These are phyloP conservation scores for Rhabdophis nuchalis DNA, from an alignment of 2,797 vertebrate species.

Conservation along the genomic window DNA sequence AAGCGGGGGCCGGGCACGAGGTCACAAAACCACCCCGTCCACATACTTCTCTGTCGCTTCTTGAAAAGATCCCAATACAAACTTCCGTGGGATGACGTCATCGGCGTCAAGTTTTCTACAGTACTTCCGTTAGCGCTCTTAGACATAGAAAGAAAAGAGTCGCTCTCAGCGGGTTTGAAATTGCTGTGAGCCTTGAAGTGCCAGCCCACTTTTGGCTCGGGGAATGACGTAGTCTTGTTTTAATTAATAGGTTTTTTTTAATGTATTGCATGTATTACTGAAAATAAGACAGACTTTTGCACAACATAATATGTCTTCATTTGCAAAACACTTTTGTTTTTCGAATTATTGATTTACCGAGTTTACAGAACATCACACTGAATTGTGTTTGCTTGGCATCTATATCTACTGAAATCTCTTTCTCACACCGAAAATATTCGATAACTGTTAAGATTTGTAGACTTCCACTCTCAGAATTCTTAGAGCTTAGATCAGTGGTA, in stretches of 20 bases:
- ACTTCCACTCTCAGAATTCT: not conserved
- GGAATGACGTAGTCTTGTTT: not conserved
- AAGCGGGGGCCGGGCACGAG: not conserved
- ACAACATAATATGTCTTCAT: not conserved
- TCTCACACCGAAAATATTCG: not conserved
- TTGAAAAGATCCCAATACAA: not conserved
- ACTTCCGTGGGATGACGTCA: not conserved
- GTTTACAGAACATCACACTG: not conserved
- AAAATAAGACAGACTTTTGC: not conserved
- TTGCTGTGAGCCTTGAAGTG: not conserved
- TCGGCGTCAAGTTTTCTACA: not conserved
- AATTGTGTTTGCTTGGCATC: not conserved
- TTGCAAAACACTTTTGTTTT: not conserved
- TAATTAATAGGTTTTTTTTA: not conserved
- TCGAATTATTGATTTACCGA: not conserved
- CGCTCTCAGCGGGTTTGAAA: not conserved
- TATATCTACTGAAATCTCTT: not conserved
- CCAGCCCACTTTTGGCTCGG: not conserved
- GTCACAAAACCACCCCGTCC: not conserved
- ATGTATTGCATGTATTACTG: not conserved
- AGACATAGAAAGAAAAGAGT: not conserved
- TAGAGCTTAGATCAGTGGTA: too few relatives aligned
- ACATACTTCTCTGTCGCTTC: not conserved
- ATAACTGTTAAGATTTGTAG: not conserved
- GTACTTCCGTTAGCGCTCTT: not conserved